Evolutionary conservation across 1,140 invertebrate genomes (phyloP), one percentile per base, ranked within the genome.

Genomic region (Campoletis sonorensis): DNA sequence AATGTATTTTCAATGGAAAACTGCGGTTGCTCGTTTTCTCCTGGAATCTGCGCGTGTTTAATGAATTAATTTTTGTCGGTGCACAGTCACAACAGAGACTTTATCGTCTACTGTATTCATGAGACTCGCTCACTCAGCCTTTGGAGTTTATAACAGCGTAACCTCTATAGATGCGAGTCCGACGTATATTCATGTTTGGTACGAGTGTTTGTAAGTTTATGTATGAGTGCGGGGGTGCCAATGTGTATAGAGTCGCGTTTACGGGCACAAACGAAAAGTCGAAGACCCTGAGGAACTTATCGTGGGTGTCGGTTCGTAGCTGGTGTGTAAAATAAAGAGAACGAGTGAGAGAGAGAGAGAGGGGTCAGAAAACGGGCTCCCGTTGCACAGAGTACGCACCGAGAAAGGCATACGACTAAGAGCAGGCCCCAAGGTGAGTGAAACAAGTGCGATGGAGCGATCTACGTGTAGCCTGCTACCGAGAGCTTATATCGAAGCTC

Each of bases 401-500:
- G 5, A 70, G 67, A 70, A 15, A 30, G 67, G 67, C 67, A 70
- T 70, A 70, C 67, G 30, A 33, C 26, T 7, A 64, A 10, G 33
- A 30, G 27, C 30, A 70, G 67, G 16, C 16, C 67, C 30, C 67
- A 70, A 70, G 67, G 67, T 33, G 67, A 70, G 67, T 70, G 67
- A 70, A 70, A 21, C 67, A 70, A 70, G 67, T 70, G 67, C 67
- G 67, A 70, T 30, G 67, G 67, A 18, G 4, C 67, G 67, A 33
- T 33, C 27, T 70, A 30, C n/a, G 67, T 33, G 33, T 11, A 16
- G 23, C 13, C 23, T 23, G 23, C 61, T 27, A 64, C 61, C 61
- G 61, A 64, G 61, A 64, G 61, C 61, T 64, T 70, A 33, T 70
- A 70, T 70, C 27, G 67, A 70, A 33, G 30, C 67, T 70, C 67